Base-by-base conservation (phyloP, 2,888 invertebrate genomes). In the Heliconius aoede region DNA sequence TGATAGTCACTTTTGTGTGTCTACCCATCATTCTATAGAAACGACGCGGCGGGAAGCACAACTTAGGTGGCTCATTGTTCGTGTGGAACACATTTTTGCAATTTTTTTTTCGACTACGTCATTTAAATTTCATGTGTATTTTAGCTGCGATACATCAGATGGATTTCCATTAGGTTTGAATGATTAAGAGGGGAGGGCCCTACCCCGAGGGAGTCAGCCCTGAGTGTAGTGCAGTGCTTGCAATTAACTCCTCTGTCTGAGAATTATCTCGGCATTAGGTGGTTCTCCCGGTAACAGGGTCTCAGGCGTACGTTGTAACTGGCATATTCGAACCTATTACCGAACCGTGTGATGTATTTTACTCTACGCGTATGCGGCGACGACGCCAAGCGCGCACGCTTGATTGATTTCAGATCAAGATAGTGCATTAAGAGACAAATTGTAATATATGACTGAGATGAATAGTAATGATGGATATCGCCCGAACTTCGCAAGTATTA, bases 41-140 rank as follows among this genome's bases (percentile, higher is more conserved):
- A 90, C 89, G 87, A 87, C 93, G 80, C 93, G 85, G 91, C 92
- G 91, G 93, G 93, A 83, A 83, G 84, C 85, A 86, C 93, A 85
- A 91, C 93, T 92, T 93, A 92, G 93, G 93, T 94, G 93, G 93
- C 89, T 89, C 87, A 91, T 93, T 93, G 92, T 92, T 89, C 86
- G 80, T 76, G 82, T 85, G 84, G 87, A 71, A 89, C 88, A 89
- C 88, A 88, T 89, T 89, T 88, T 84, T 85, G 85, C 85, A 85
- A 83, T 83, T 79, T 89, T 81, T 86, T 86, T 80, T 80, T 86
- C 76, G 87, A 89, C 88, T 89, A 87, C 87, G 84, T 89, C 90
- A 92, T 93, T 91, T 90, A 91, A 93, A 93, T 93, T 92, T 92
- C 88, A 93, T 93, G 91, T 89, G 87, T 89, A 91, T 91, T 90